Base-by-base conservation (phyloP, 2,797 vertebrate genomes). In the Varecia variegata region DNA sequence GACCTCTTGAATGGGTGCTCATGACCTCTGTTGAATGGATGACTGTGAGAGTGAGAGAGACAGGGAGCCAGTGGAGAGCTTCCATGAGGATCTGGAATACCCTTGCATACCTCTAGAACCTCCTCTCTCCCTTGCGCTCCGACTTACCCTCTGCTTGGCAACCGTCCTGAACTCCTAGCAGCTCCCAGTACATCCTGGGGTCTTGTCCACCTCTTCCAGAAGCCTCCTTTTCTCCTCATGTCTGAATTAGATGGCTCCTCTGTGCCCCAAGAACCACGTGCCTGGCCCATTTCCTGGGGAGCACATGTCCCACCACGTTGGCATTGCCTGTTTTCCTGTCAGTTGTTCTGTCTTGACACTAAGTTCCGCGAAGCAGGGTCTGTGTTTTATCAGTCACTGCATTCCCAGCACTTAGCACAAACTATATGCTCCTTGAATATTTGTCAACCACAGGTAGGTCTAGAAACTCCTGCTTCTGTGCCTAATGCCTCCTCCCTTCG, bases 201-300 rank as follows among this genome's bases (percentile, higher is more conserved):
- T 27, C 58, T 30, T 83, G 1, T 8, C 43, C 10, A 15, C 10
- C 18, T 67, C 50, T 20, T 43, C 68, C 13, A 21, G 91, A 76
- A 76, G 10, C 20, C 56, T 43, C 38, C 38, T 50, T 7, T 68
- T 50, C 15, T 74, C 45, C 56, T 62, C 38, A 47, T 35, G 9
- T 47, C 52, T 20, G 30, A 23, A 20, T 23, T 50, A n/a, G 38
- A 30, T 23, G 67, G n/a, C 21, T 54, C 32, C 17, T 89, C 88
- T 23, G 17, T 65, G 77, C 43, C 47, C 50, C 11, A 6, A 35
- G 43, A 21, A 43, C n/a, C 14, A 0, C 11, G 14, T 0, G 0
- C 30, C 18, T n/a, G 45, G 68, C 35, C 21, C 13, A 0, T 47
- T 38, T 83, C 27, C 85, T 20, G 0, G 1, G 43, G 38, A 89